phyloP scores from a whole-genome alignment of 2,113 vertebrate genomes.

The Strix uralensis region DNA sequence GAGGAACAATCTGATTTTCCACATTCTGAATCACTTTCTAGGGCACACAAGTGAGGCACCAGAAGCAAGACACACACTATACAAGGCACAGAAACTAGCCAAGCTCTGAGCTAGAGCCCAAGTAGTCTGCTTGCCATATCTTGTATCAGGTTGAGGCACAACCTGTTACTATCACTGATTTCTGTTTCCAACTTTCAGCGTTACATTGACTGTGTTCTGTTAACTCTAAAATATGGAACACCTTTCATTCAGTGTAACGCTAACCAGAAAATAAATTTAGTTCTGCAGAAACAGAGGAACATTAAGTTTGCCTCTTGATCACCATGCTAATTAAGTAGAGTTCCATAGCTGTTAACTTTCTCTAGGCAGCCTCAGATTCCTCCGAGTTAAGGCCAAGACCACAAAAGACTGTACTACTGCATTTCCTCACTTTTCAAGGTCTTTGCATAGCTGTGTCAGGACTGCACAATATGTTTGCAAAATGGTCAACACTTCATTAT shows the following conservation, averaged over 20 bases:
- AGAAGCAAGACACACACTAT: not conserved
- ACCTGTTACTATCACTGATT: not conserved
- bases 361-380: not conserved
- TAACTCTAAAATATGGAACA: not conserved
- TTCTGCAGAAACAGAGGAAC: not conserved
- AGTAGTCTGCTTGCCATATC: not conserved
- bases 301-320: not conserved
- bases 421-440: not conserved
- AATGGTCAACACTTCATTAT: not conserved
- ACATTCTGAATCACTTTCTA: not conserved
- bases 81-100: not conserved
- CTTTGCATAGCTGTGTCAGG: not conserved
- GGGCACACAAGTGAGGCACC: not conserved
- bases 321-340: not conserved
- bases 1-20: not conserved
- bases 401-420: not conserved
- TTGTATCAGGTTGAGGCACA: not conserved
- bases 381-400: not conserved
- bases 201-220: not conserved
- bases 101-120: not conserved
- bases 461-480: not conserved
- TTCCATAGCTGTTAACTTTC: not conserved
- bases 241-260: not conserved
- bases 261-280: not conserved
- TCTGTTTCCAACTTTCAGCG: not conserved